Evolutionary conservation across 1,140 invertebrate species (phyloP).

Genomic region (Zaprionus lachaisei): DNA sequence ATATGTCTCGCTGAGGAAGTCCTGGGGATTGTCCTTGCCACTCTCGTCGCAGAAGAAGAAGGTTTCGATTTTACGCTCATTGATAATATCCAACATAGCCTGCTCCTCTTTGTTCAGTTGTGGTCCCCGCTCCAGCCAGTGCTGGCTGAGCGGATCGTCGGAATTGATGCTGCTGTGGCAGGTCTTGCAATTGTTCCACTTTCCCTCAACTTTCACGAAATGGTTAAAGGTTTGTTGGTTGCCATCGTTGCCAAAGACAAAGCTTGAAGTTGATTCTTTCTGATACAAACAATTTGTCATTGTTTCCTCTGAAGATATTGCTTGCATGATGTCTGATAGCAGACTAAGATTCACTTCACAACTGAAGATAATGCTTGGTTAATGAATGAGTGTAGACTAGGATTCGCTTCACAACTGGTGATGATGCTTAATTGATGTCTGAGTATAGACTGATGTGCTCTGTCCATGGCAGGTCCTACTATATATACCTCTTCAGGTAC

Average conservation of each 20-base stretch:
- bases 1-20: slow-evolving; percentile 56
- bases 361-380: too few species aligned
- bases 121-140: slow-evolving; percentile 51
- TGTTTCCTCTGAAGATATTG: too few species aligned
- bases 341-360: too few species aligned
- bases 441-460: slow-evolving; percentile 42
- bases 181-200: slow-evolving; percentile 59
- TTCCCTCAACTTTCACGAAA: slow-evolving; percentile 46
- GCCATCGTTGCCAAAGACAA: slow-evolving; percentile 54
- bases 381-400: slow-evolving; percentile 28
- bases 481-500: slow-evolving; percentile 47
- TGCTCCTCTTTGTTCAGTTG: slow-evolving; percentile 61
- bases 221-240: slow-evolving; percentile 55
- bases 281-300: slow-evolving; percentile 32
- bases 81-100: slow-evolving; percentile 62
- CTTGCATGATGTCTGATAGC: too few species aligned
- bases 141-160: slow-evolving; percentile 66
- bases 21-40: slow-evolving; percentile 49
- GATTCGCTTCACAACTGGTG: slow-evolving; percentile 15
- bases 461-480: neutral
- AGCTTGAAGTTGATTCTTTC: slow-evolving; percentile 57
- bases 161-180: slow-evolving; percentile 60
- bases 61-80: slow-evolving; percentile 63
- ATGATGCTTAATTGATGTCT: too few species aligned
- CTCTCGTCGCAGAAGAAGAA: slow-evolving; percentile 70